A percentile compares a stretch with the other conserved stretches of the same genome.
These are phyloP conservation scores for Enteromius thamalakanensis DNA, from an alignment of 2,797 vertebrate species.

Conservation along the genomic window DNA sequence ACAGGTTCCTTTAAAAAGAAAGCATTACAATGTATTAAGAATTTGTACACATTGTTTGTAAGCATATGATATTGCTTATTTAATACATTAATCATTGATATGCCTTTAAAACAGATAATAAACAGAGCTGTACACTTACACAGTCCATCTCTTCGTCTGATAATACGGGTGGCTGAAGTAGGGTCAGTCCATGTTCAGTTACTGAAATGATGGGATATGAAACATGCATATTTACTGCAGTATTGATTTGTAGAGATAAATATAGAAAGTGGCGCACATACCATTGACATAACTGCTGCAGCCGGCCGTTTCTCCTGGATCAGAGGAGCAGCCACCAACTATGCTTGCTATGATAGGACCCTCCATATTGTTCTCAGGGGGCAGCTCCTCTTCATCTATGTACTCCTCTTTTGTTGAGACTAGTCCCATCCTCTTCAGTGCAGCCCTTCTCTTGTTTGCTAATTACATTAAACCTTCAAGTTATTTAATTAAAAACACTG, in stretches of 20 bases:
- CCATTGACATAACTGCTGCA: constrained; percentile 37
- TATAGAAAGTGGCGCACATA: neutral
- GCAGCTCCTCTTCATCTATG: constrained; percentile 28
- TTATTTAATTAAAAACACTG: neutral
- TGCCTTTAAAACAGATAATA: neutral
- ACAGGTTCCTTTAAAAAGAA: constrained; percentile 34
- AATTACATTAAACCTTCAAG: constrained; percentile 7
- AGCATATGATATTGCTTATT: neutral
- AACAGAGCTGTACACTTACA: constrained; percentile 12
- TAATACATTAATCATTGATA: neutral
- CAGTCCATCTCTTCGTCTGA: constrained; percentile 33
- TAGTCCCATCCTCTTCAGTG: constrained; percentile 12
- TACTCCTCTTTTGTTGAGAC: constrained; percentile 7
- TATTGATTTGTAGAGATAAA: neutral
- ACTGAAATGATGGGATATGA: constrained; percentile 24
- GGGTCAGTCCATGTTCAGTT: constrained; percentile 31
- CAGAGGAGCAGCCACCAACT: constrained; percentile 38
- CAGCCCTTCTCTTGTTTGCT: constrained; percentile 41
- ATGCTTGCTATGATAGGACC: constrained; percentile 40
- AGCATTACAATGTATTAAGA: neutral
- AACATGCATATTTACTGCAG: neutral
- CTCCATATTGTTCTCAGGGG: neutral
- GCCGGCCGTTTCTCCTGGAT: constrained; percentile 23
- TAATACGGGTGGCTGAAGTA: constrained; percentile 31
- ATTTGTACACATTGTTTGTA: neutral